Evolutionary conservation across 2,113 vertebrate genomes (phyloP).

Genomic region (Rhinopomastus cyanomelas): DNA sequence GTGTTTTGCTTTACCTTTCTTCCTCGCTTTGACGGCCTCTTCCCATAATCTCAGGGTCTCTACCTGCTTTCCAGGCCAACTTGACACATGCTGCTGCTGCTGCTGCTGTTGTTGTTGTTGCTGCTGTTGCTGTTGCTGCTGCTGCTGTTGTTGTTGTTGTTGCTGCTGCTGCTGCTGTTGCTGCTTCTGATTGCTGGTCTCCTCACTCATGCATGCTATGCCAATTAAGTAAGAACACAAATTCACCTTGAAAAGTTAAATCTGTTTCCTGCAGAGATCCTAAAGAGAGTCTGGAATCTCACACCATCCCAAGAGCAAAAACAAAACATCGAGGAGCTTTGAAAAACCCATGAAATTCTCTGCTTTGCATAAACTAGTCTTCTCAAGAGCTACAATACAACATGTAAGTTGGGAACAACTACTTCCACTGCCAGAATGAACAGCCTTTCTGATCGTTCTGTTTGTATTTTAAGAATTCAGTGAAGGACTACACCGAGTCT

Average conservation of each 20-base stretch:
- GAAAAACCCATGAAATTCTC: neutral
- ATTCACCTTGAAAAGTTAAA: constrained; percentile 61
- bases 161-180: constrained; percentile 72
- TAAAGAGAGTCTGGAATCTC: neutral
- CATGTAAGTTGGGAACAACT: neutral
- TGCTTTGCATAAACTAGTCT: neutral
- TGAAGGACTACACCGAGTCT: neutral
- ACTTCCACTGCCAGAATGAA: neutral
- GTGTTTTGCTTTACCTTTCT: constrained; percentile 77
- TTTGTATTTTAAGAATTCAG: neutral
- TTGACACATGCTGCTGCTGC: constrained; percentile 76
- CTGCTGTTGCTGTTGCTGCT: constrained; percentile 53
- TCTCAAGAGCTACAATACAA: neutral
- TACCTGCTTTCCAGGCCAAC: constrained; percentile 83
- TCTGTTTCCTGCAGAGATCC: constrained; percentile 36
- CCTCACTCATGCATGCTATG: constrained; percentile 81
- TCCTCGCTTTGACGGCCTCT: constrained; percentile 82
- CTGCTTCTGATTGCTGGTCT: constrained; percentile 82
- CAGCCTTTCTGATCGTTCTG: neutral
- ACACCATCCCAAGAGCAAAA: constrained; percentile 20
- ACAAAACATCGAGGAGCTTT: neutral
- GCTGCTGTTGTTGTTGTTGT: constrained; percentile 45
- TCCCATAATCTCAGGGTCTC: constrained; percentile 83
- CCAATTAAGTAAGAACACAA: constrained; percentile 71
- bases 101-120: constrained; percentile 31